Base-by-base conservation (phyloP, 2,888 invertebrate genomes). In the Lasioglossum zephyrum region DNA sequence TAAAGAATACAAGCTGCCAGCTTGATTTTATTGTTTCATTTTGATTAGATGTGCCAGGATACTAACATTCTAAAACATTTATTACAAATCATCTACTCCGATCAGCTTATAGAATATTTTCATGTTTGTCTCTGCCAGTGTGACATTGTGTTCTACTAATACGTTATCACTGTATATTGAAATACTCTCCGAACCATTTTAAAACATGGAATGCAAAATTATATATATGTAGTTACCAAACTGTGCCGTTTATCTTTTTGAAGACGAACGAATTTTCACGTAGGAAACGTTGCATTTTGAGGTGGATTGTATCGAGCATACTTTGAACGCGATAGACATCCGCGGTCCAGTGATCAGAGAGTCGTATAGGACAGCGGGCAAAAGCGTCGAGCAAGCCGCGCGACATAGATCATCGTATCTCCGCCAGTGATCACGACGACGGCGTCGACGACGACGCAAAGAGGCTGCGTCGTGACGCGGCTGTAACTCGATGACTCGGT, bases 361-460 rank as follows among this genome's bases (percentile, higher is more conserved):
- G 39, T 26, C 39, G 53, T 6, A 36, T n/a, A 16, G 26, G 41
- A 73, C 79, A 39, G 63, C 63, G 90, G 85, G 91, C 88, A 88
- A 87, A 87, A 86, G 84, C 85, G 83, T 83, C 88, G 86, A 79
- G 83, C 92, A 87, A 91, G 92, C 91, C 90, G 93, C 88, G 89
- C 86, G 87, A 89, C 92, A 91, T 93, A 91, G 86, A 93, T 93
- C 93, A 92, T 92, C 88, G 90, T 93, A 93, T 93, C 93, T 92
- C 31, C 63, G 60, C 39, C 18, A 72, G 79, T 86, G 80, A 90
- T 90, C 90, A 72, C 79, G 77, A 87, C 81, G 83, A 80, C 82
- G 80, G 79, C 90, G 87, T 87, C 87, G 85, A 75, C 81, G 83
- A 84, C 82, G 79, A 79, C 78, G 73, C 57, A 80, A 81, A 81